Percentiles rank a stretch among this genome's conserved stretches.
Conservation (phyloP, 2,888 invertebrate species). For the Habrosyne pyritoides region DNA sequence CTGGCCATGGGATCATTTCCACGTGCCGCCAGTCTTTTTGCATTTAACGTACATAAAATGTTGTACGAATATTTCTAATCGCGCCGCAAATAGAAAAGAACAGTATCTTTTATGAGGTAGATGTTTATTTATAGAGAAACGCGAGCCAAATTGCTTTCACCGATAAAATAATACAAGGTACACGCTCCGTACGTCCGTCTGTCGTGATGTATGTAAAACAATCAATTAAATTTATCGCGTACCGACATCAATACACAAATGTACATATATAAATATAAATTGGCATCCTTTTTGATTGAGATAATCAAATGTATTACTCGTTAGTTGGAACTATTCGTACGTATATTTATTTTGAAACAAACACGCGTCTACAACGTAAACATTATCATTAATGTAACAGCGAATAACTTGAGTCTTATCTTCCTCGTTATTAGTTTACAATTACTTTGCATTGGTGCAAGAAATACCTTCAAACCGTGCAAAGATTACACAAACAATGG, state of each 20-base stretch:
- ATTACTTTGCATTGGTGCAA: background rate
- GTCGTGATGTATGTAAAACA: conserved; percentile 21
- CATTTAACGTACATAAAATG: background rate
- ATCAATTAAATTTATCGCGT: conserved; percentile 29
- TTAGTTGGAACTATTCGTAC: no score
- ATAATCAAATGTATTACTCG: conserved; percentile 7
- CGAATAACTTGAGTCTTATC: background rate
- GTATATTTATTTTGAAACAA: background rate
- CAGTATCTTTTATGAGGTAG: conserved; percentile 35
- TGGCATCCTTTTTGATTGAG: conserved; percentile 21
- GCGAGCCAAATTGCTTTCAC: conserved; percentile 75
- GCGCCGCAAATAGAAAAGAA: conserved; percentile 45
- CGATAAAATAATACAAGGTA: conserved; percentile 48
- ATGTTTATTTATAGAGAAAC: conserved; percentile 66
- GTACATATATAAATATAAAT: conserved; percentile 13
- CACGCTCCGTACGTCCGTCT: conserved; percentile 15
- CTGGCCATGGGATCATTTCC: background rate
- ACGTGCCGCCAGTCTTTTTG: background rate
- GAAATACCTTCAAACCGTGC: background rate
- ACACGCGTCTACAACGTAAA: background rate
- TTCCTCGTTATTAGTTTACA: background rate
- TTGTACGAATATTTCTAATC: conserved; percentile 18
- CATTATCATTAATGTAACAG: background rate
- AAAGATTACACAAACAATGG: background rate
- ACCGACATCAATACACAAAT: conserved; percentile 18